phyloP scores from a whole-genome alignment of 2,113 vertebrate species.

The Rhegmatorhina hoffmannsi region DNA sequence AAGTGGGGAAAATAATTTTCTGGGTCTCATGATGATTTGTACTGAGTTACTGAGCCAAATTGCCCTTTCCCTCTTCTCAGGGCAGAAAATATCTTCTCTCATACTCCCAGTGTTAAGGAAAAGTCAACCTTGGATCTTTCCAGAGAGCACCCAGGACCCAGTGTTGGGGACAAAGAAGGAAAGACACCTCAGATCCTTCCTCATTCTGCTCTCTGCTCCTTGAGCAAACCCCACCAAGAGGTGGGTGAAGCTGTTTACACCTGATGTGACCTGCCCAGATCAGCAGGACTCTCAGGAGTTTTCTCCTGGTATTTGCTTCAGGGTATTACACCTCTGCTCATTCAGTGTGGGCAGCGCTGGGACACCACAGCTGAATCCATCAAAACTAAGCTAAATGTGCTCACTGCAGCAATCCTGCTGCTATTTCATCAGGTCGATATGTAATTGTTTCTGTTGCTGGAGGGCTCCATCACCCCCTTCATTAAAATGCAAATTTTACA shows the following conservation, averaged over 20 bases:
- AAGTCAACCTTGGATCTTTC: neutral
- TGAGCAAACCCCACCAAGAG: neutral
- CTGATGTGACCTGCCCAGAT: neutral
- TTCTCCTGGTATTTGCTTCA: neutral
- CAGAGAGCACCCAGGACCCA: neutral
- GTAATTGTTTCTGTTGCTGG: conserved; percentile 51
- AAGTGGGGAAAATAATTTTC: neutral
- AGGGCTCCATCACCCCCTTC: conserved; percentile 22
- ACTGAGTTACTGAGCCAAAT: neutral
- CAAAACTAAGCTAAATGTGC: neutral
- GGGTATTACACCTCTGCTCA: neutral
- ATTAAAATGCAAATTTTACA: conserved; percentile 59
- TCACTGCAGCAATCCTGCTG: neutral
- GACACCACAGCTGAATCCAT: neutral
- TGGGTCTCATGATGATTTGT: neutral
- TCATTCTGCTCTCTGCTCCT: neutral
- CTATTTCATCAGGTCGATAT: neutral
- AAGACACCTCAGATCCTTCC: neutral
- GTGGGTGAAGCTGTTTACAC: neutral
- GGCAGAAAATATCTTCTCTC: neutral
- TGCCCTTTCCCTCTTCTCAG: neutral
- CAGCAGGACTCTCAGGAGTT: neutral
- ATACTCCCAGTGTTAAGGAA: neutral
- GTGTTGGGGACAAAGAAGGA: neutral
- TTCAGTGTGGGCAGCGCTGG: neutral